Evolutionary conservation across 1,140 invertebrate species (phyloP).

Genomic region (Ectropis grisescens): DNA sequence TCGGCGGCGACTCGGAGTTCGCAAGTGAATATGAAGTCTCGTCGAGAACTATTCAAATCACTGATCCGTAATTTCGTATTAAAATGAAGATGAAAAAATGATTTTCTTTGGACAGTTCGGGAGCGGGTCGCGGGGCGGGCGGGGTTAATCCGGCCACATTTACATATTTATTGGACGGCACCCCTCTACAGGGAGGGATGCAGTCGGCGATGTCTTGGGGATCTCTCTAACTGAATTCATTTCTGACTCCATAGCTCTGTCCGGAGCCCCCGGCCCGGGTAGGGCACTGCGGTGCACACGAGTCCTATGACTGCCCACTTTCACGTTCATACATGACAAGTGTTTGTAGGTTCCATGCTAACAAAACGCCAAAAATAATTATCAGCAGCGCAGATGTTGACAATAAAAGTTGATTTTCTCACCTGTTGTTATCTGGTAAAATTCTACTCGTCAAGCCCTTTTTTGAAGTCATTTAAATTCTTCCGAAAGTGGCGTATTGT

Average conservation of each 20-base stretch:
- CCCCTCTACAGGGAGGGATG: constrained; percentile 25
- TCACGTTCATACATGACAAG: not conserved
- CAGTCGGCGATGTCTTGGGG: too few relatives aligned
- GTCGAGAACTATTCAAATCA: not conserved
- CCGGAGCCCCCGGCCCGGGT: constrained; percentile 10
- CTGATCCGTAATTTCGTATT: not conserved
- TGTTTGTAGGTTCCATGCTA: too few relatives aligned
- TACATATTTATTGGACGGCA: constrained; percentile 45
- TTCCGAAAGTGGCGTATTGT: too few relatives aligned
- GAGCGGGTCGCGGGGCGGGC: constrained; percentile 18
- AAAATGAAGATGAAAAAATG: not conserved
- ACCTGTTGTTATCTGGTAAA: too few relatives aligned
- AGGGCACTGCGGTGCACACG: not conserved
- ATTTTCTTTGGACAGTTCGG: not conserved
- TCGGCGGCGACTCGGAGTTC: not conserved
- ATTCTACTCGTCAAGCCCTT: too few relatives aligned
- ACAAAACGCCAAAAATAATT: too few relatives aligned
- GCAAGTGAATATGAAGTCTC: not conserved
- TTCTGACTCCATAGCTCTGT: too few relatives aligned
- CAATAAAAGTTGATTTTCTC: too few relatives aligned
- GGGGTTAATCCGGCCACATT: constrained; percentile 33
- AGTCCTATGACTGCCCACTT: not conserved
- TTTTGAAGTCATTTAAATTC: too few relatives aligned
- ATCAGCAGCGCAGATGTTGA: too few relatives aligned
- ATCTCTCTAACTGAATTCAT: constrained; percentile 27